phyloP scores from a whole-genome alignment of 1,140 invertebrate genomes.

The Drosophila watanabei region DNA sequence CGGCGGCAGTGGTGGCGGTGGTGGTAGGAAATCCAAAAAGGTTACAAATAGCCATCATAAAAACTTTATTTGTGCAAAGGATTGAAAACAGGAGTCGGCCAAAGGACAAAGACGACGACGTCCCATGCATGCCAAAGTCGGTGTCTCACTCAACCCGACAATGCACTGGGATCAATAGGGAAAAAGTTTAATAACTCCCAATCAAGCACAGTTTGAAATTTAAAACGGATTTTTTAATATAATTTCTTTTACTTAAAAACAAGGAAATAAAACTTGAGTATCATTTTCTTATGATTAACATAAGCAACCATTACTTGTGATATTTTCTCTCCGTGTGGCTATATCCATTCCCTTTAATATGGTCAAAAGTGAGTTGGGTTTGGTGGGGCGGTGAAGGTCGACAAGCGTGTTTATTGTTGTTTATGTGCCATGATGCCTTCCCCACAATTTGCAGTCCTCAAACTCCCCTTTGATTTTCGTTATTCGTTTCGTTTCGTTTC shows the following conservation, averaged over 20 bases:
- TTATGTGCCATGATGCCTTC: constrained; percentile 63
- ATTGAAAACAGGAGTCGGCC: constrained; percentile 70
- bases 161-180: background rate
- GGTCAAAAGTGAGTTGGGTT: constrained; percentile 46
- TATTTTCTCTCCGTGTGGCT: constrained; percentile 9
- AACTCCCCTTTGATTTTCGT: constrained; percentile 67
- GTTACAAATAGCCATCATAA: constrained; percentile 83
- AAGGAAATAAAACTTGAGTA: too few species aligned
- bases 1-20: background rate
- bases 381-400: constrained; percentile 27
- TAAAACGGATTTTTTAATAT: too few species aligned
- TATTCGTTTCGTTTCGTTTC: constrained; percentile 37
- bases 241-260: background rate
- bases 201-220: background rate
- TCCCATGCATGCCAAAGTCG: constrained; percentile 68
- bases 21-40: constrained; percentile 68
- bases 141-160: constrained; percentile 31
- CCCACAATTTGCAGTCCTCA: constrained; percentile 58
- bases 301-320: too few species aligned
- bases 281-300: background rate
- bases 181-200: background rate
- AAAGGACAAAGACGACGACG: constrained; percentile 57
- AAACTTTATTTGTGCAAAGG: constrained; percentile 82
- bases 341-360: constrained; percentile 59
- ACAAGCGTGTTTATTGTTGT: constrained; percentile 82